Percentiles rank a stretch among this genome's conserved stretches.
Conservation (phyloP, 35 echinoderm and acorn worm genomes). For the Apostichopus californicus region DNA sequence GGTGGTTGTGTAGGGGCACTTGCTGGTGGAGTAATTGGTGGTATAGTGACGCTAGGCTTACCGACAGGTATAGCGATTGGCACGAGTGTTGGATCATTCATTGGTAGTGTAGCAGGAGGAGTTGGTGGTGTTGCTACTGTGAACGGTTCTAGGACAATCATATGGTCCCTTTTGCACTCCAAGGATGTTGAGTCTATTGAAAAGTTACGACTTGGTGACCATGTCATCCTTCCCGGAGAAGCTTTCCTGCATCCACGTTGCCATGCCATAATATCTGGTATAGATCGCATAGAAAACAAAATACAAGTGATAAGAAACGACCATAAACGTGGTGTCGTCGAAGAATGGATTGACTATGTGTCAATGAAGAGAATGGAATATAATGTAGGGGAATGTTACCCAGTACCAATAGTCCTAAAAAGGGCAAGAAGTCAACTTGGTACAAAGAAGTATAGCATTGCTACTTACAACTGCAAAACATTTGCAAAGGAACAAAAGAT, state of each 20-base stretch:
- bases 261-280: slow-evolving; percentile 11
- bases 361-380: neutral
- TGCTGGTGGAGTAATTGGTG: neutral
- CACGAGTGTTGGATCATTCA: neutral
- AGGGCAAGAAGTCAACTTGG: neutral
- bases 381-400: neutral
- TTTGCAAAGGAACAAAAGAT: slow-evolving; percentile 20
- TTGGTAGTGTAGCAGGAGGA: slow-evolving; percentile 7
- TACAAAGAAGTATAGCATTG: neutral
- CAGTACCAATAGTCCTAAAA: neutral
- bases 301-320: neutral
- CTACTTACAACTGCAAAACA: slow-evolving; percentile 26
- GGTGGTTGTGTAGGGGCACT: neutral
- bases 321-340: neutral
- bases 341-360: neutral
- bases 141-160: neutral
- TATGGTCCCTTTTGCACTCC: neutral
- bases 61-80: neutral
- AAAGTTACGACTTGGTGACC: neutral
- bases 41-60: too few relatives aligned
- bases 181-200: neutral
- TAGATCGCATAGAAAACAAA: neutral
- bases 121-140: neutral
- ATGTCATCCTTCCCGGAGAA: neutral
- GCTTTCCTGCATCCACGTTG: neutral